Evolutionary conservation across 2,113 vertebrate species (phyloP).

Genomic region (Nycticorax nycticorax): DNA sequence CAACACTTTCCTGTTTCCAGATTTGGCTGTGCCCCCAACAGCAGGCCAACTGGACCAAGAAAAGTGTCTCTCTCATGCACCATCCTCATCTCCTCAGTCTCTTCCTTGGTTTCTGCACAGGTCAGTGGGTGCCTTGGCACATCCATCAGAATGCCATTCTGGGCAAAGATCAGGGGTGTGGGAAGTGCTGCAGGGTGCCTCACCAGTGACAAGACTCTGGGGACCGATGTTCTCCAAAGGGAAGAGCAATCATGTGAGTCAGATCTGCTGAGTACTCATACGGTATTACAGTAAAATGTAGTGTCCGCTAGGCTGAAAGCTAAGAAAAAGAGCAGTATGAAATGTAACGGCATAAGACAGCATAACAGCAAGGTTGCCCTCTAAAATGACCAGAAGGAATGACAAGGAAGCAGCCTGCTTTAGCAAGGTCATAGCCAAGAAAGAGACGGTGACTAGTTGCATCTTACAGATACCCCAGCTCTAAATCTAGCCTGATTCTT

Average conservation of each 20-base stretch:
- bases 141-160: not conserved
- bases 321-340: not conserved
- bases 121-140: not conserved
- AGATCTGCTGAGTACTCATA: not conserved
- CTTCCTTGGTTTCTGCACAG: not conserved
- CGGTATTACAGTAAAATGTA: not conserved
- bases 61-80: not conserved
- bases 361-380: not conserved
- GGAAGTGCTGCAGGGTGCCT: not conserved
- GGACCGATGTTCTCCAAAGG: not conserved
- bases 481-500: not conserved
- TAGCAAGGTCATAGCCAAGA: not conserved
- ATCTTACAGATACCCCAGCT: not conserved
- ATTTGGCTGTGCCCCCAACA: not conserved
- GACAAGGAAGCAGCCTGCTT: not conserved
- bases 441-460: not conserved
- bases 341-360: not conserved
- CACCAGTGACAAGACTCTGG: not conserved
- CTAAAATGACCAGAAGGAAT: not conserved
- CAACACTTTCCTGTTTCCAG: not conserved
- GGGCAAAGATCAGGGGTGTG: not conserved
- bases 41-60: not conserved
- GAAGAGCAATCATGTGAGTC: accelerated
- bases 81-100: not conserved
- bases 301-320: not conserved